phyloP scores from a whole-genome alignment of 2,888 invertebrate genomes.

The Bimastos eiseni region DNA sequence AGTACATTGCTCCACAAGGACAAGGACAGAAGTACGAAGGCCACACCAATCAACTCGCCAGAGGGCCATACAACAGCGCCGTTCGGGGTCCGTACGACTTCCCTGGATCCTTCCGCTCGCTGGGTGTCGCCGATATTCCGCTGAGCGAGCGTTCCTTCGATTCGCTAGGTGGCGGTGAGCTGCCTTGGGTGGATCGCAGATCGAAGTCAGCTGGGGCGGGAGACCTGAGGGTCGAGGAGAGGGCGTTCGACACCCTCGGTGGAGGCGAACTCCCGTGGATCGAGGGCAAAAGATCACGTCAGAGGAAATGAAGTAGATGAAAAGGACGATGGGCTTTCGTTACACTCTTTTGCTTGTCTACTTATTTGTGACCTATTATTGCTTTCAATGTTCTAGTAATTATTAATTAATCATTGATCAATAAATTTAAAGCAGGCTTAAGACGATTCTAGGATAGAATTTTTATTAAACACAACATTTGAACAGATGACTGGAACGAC shows the following conservation, averaged over 20 bases:
- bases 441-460: too few species aligned
- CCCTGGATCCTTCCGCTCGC: background rate
- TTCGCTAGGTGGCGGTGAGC: background rate
- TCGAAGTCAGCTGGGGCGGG: too few species aligned
- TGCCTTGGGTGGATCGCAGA: background rate
- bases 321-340: background rate
- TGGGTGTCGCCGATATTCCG: background rate
- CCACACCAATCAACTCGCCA: background rate
- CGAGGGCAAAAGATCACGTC: background rate
- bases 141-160: background rate
- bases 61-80: background rate
- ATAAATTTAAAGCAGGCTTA: too few species aligned
- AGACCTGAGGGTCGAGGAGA: background rate
- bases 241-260: background rate
- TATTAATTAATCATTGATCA: background rate
- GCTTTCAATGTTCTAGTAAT: background rate
- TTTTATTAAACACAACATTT: too few species aligned
- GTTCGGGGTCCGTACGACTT: background rate
- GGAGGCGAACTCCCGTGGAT: constrained; percentile 17
- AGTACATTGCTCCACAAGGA: background rate
- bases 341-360: background rate
- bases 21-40: background rate
- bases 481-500: too few species aligned
- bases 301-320: background rate
- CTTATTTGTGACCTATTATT: background rate